Evolutionary conservation across 2,888 invertebrate genomes (phyloP).

Genomic region (Diarsia mendica): DNA sequence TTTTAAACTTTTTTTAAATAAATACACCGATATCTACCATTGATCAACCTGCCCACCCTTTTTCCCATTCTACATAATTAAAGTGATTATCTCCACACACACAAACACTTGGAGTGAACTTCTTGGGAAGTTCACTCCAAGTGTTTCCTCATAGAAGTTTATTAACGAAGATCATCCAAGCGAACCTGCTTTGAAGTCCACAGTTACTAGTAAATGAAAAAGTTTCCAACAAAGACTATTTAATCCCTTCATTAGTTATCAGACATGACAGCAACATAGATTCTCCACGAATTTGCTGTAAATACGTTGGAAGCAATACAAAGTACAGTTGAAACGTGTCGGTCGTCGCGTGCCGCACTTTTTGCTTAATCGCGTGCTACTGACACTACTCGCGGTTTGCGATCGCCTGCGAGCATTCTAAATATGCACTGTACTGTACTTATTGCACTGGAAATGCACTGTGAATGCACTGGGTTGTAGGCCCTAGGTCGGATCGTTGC

Average conservation of each 20-base stretch:
- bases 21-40: background rate
- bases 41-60: background rate
- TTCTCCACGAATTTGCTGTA: constrained; percentile 22
- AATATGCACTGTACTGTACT: constrained; percentile 38
- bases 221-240: background rate
- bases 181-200: background rate
- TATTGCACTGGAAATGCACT: constrained; percentile 26
- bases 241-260: background rate
- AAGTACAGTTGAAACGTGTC: constrained; percentile 20
- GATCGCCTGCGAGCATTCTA: constrained; percentile 47
- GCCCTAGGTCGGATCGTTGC: background rate
- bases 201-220: background rate
- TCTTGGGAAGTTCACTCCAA: too few species aligned
- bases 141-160: background rate
- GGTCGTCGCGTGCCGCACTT: constrained; percentile 56
- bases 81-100: background rate
- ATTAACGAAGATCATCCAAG: background rate
- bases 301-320: constrained; percentile 25
- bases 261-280: background rate
- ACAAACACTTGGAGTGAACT: too few species aligned
- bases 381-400: constrained; percentile 46
- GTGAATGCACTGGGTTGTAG: constrained; percentile 18
- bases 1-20: too few species aligned
- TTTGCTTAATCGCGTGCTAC: constrained; percentile 55
- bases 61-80: background rate